A percentile compares a stretch with the other conserved stretches of the same genome.
Evolutionary conservation across 2,113 vertebrate genomes (phyloP).

Genomic region (Polyodon spathula): DNA sequence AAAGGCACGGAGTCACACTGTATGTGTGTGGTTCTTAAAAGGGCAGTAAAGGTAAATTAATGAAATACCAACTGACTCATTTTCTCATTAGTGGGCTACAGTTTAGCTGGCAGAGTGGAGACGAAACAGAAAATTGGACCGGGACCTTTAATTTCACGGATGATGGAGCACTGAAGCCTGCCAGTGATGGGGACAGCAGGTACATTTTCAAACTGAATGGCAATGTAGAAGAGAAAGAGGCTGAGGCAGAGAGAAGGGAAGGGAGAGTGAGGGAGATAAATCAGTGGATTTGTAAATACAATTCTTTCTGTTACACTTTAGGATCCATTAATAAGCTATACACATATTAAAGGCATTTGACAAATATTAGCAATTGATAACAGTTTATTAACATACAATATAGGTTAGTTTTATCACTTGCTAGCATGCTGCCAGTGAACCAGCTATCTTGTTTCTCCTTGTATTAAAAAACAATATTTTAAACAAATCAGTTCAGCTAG

Average conservation of each 20-base stretch:
- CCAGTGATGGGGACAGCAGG: constrained; percentile 92
- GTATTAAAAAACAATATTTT: too few species aligned
- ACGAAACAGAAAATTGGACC: constrained; percentile 94
- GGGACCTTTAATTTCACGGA: constrained; percentile 90
- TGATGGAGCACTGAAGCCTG: constrained; percentile 81
- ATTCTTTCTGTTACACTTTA: too few species aligned
- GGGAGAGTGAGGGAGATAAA: constrained; percentile 9
- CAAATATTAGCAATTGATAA: too few species aligned
- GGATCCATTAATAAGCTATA: too few species aligned
- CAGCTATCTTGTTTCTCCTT: too few species aligned
- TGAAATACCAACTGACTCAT: constrained; percentile 79
- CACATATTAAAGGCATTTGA: too few species aligned
- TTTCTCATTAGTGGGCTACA: constrained; percentile 95
- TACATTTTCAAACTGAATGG: constrained; percentile 61
- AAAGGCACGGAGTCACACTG: too few species aligned
- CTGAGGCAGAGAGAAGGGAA: constrained; percentile 7
- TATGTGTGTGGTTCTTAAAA: constrained; percentile 25
- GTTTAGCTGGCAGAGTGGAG: constrained; percentile 95
- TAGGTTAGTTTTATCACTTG: too few species aligned
- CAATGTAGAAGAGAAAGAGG: constrained; percentile 19
- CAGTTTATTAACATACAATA: too few species aligned
- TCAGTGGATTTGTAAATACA: too few species aligned
- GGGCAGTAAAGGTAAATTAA: constrained; percentile 35
- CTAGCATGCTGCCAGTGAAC: too few species aligned
- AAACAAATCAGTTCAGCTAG: too few species aligned